phyloP scores from a whole-genome alignment of 53 echinoderm and acorn worm genomes.

The Holothuria leucospilota region DNA sequence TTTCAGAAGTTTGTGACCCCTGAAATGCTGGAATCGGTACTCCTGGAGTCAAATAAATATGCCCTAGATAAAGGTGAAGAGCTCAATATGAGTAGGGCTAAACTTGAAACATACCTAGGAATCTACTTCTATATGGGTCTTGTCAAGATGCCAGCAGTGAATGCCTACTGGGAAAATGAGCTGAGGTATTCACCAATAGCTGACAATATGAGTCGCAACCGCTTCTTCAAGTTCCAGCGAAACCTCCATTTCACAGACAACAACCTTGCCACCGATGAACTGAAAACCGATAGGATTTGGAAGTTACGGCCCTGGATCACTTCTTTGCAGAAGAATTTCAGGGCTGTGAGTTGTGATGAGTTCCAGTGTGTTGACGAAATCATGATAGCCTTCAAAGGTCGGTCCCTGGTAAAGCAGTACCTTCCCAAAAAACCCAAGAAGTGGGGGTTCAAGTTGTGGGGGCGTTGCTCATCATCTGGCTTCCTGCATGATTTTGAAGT shows the following conservation, averaged over 20 bases:
- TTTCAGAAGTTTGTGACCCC: not conserved
- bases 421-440: conserved; percentile 24
- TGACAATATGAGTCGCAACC: conserved; percentile 13
- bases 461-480: not conserved
- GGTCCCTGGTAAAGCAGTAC: conserved; percentile 23
- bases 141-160: no score
- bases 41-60: conserved; percentile 26
- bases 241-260: conserved; percentile 4
- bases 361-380: conserved; percentile 6
- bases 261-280: conserved; percentile 5
- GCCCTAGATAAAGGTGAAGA: conserved; percentile 8
- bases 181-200: not conserved
- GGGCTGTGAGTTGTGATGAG: not conserved
- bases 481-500: conserved; percentile 10
- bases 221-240: not conserved
- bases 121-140: conserved; percentile 17
- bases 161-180: no score
- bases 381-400: conserved; percentile 12
- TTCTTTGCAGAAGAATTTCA: not conserved
- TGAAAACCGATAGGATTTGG: not conserved
- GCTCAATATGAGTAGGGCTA: not conserved
- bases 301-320: conserved; percentile 14
- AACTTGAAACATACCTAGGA: not conserved
- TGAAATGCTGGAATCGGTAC: not conserved
- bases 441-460: conserved; percentile 22